phyloP scores from a whole-genome alignment of 2,888 invertebrate genomes.

The Horisme vitalbata region DNA sequence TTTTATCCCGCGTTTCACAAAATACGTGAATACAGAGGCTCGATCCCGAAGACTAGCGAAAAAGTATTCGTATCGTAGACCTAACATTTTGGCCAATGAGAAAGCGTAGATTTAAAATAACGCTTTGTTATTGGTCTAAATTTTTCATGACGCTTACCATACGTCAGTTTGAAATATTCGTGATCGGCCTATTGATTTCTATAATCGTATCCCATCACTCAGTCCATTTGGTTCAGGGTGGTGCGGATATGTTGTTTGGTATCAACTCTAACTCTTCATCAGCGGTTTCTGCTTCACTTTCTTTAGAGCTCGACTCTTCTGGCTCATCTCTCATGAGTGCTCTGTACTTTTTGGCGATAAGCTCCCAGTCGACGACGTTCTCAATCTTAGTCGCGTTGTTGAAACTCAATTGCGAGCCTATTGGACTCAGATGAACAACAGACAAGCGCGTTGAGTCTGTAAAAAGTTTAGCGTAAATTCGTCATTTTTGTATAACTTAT shows the following conservation, averaged over 20 bases:
- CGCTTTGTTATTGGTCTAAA: no score
- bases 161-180: no score
- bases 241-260: conserved; percentile 69
- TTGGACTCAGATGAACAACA: conserved; percentile 90
- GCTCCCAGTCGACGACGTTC: conserved; percentile 95
- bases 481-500: no score
- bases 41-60: no score
- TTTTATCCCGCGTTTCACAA: not conserved
- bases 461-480: conserved; percentile 1
- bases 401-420: conserved; percentile 93
- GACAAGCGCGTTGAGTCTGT: conserved; percentile 90
- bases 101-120: no score
- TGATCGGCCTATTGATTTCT: no score
- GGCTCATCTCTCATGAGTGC: conserved; percentile 83
- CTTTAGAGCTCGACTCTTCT: conserved; percentile 62
- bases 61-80: no score
- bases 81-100: no score
- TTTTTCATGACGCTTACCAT: no score
- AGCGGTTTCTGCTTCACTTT: conserved; percentile 66
- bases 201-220: not conserved
- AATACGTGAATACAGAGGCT: conserved; percentile 3
- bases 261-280: conserved; percentile 70
- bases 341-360: conserved; percentile 94
- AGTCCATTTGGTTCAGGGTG: conserved; percentile 53
- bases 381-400: conserved; percentile 91